A percentile compares a stretch with the other conserved stretches of the same genome.
Evolutionary conservation across 92 coral and sea anemone genomes (phyloP).

Genomic region (Porites divaricata): DNA sequence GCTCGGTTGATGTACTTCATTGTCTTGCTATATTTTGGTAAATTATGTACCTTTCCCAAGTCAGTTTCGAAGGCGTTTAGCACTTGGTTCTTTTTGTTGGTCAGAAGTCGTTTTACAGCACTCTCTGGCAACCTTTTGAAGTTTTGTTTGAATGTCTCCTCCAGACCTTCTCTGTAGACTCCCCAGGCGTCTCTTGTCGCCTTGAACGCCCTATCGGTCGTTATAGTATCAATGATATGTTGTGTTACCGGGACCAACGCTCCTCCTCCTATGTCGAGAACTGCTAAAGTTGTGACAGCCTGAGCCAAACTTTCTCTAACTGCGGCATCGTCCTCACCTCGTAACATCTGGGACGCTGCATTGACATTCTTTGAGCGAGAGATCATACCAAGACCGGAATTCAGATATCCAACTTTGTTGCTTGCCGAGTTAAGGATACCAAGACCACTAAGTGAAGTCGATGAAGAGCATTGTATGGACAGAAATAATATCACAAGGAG

Average conservation of each 20-base stretch:
- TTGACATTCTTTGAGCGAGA: slow-evolving; percentile 17
- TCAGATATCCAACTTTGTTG: not conserved
- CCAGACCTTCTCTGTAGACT: not conserved
- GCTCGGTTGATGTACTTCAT: slow-evolving; percentile 16
- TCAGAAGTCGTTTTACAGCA: not conserved
- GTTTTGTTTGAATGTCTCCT: not conserved
- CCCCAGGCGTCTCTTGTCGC: slow-evolving; percentile 15
- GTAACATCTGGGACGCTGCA: not conserved
- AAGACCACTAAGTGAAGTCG: not conserved
- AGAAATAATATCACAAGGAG: not conserved
- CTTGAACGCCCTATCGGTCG: not conserved
- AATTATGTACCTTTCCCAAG: not conserved
- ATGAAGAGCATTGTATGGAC: not conserved
- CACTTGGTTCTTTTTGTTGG: not conserved
- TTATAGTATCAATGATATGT: not conserved
- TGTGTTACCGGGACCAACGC: slow-evolving; percentile 2
- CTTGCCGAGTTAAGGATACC: not conserved
- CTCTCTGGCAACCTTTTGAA: not conserved
- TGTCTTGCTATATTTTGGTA: not conserved
- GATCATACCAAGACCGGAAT: slow-evolving; percentile 6
- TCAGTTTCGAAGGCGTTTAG: not conserved
- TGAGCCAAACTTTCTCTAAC: slow-evolving; percentile 12
- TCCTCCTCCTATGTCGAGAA: slow-evolving; percentile 27
- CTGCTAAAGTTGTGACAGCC: slow-evolving; percentile 17
- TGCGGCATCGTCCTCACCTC: not conserved